Evolutionary conservation across 2,113 vertebrate genomes (phyloP), one percentile per base, ranked within the genome.

Genomic region (Numida meleagris): DNA sequence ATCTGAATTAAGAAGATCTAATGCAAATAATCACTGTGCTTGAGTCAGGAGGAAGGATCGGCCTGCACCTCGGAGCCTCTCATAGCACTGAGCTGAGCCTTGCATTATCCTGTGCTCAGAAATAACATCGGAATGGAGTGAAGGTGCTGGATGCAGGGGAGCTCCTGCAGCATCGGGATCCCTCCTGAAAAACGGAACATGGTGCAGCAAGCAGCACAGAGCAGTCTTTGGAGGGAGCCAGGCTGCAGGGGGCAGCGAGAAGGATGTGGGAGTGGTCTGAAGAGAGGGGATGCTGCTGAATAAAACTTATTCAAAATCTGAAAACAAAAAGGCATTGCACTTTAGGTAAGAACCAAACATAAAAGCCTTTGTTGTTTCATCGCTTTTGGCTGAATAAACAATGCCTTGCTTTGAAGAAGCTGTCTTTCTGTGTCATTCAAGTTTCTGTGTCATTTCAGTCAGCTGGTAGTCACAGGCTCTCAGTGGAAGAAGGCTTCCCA

Each of bases 301-400:
- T 50, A 74, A 90, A 79, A 93, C 33, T 86, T 66, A 66, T 4
- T 58, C 10, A 73, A 53, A 73, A 55, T 33, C 40, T 34, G 50
- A 46, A 96, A 90, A 80, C 59, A 83, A 63, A 77, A 83, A 71
- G 25, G 12, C 63, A 42, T 36, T 74, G 73, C 90, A 81, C 25
- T 85, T 90, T 83, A 88, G 79, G 85, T 88, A 91, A 50, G 75
- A 71, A 83, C 4, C 21, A 74, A 71, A 72, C 79, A 93, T 90
- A 88, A 93, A 91, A 96, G 68, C 38, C 65, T 81, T 77, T 91
- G 75, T 86, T 82, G 31, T 75, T 94, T 71, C 29, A 40, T 63
- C 17, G 21, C 68, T 74, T 94, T 83, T 78, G 86, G 76, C 72
- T 94, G 86, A 91, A 95, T 86, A 95, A 96, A 96, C 88, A 96